A percentile compares a stretch with the other conserved stretches of the same genome.
These are phyloP conservation scores for Apamea anceps DNA, from an alignment of 2,888 invertebrate species.

Conservation along the genomic window DNA sequence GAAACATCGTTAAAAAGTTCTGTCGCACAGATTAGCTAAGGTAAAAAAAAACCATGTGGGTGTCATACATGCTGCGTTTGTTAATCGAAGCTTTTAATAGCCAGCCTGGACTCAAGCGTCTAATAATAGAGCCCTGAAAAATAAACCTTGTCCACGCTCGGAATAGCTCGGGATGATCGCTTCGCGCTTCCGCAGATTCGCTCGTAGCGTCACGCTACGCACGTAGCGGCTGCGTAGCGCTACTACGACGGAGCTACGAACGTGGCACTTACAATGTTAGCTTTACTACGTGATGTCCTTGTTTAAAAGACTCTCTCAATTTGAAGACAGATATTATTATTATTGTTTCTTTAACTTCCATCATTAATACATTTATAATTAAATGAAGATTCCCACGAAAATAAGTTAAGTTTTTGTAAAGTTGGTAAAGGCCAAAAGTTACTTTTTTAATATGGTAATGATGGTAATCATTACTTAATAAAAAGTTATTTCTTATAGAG, in stretches of 20 bases:
- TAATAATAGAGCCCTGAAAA: slow-evolving; percentile 42
- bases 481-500: slow-evolving; percentile 26
- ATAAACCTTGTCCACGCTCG: slow-evolving; percentile 28
- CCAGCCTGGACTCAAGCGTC: background rate
- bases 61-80: slow-evolving; percentile 6
- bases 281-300: background rate
- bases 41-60: background rate
- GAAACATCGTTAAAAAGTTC: background rate
- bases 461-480: slow-evolving; percentile 7
- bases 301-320: background rate
- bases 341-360: background rate
- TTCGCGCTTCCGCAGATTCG: background rate
- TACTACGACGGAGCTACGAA: slow-evolving; percentile 36
- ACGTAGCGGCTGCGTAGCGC: slow-evolving; percentile 49
- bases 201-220: slow-evolving; percentile 53
- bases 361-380: background rate
- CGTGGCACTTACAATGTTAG: too few relatives aligned
- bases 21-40: background rate
- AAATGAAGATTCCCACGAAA: background rate
- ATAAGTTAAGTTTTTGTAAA: slow-evolving; percentile 1
- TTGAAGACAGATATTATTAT: too few relatives aligned
- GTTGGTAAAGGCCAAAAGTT: background rate
- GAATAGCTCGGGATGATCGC: slow-evolving; percentile 28
- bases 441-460: slow-evolving; percentile 21
- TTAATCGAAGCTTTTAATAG: slow-evolving; percentile 12